Conservation (phyloP, 2,888 invertebrate genomes). For the Cephus spinipes region DNA sequence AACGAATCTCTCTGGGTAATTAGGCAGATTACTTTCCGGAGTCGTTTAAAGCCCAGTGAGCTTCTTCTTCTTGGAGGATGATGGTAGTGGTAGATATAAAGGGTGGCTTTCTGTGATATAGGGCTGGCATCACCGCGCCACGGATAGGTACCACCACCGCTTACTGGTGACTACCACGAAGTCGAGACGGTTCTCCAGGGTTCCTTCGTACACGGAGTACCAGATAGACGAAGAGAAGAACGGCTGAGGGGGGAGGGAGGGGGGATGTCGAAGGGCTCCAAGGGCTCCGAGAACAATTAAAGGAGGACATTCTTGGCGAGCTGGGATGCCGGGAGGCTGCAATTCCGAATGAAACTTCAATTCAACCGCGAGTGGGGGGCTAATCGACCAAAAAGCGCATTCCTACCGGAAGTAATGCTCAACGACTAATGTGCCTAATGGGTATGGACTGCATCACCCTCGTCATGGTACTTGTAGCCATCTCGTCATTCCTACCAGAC, state of each 20-base stretch:
- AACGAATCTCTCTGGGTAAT: conserved; percentile 65
- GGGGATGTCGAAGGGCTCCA: conserved; percentile 1
- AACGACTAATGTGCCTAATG: not conserved
- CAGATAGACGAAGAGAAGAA: not conserved
- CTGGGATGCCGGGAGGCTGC: conserved; percentile 30
- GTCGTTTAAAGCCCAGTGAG: conserved; percentile 56
- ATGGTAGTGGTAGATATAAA: not conserved
- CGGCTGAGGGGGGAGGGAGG: not conserved
- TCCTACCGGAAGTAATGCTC: conserved; percentile 49
- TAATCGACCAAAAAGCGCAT: conserved; percentile 60
- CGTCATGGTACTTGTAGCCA: not conserved
- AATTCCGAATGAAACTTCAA: conserved; percentile 51
- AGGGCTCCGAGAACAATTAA: conserved; percentile 51
- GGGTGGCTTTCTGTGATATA: not conserved
- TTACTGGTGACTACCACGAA: not conserved
- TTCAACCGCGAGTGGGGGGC: conserved; percentile 49
- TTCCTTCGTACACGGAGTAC: not conserved
- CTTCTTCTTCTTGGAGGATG: conserved; percentile 9
- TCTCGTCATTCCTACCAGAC: not conserved
- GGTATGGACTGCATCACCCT: not conserved
- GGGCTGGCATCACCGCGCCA: not conserved
- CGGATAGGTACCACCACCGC: not conserved
- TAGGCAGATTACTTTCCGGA: conserved; percentile 65
- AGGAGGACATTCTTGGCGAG: conserved; percentile 56
- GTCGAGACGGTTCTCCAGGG: not conserved